A percentile compares a stretch with the other conserved stretches of the same genome.
These are phyloP conservation scores for Falco rusticolus DNA, from an alignment of 2,797 vertebrate genomes.

Conservation along the genomic window DNA sequence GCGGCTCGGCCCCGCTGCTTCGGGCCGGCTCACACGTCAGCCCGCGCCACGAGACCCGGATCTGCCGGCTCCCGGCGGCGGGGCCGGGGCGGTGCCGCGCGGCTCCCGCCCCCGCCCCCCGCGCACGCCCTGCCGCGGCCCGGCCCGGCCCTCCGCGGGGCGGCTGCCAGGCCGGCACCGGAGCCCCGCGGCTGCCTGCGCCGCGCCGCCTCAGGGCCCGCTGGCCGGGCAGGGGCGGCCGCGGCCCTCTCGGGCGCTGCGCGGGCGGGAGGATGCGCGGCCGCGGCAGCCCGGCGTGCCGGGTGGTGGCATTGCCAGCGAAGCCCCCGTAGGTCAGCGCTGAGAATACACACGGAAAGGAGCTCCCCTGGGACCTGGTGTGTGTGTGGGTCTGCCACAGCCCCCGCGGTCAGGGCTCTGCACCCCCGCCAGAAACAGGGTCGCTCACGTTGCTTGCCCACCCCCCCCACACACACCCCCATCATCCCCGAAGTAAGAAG, in stretches of 20 bases:
- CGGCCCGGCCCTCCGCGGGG: background rate
- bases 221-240: rapidly evolving
- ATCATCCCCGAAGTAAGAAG: background rate
- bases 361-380: background rate
- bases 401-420: background rate
- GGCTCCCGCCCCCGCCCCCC: background rate
- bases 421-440: rapidly evolving
- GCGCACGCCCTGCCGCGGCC: background rate
- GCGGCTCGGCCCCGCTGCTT: conserved; percentile 45
- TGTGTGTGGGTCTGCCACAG: background rate
- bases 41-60: conserved; percentile 73
- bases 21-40: conserved; percentile 76
- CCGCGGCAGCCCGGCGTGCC: background rate
- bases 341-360: no score
- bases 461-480: background rate
- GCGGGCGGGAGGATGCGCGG: background rate
- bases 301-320: background rate
- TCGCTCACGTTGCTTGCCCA: background rate
- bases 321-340: background rate
- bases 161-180: background rate
- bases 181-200: background rate
- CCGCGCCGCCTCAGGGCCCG: background rate
- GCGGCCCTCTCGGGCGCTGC: rapidly evolving
- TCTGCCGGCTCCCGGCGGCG: conserved; percentile 57
- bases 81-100: background rate